Percentiles rank a stretch among this genome's conserved stretches.
These are phyloP conservation scores for Lamellibrachia columna DNA, from an alignment of 2,888 invertebrate genomes.

Conservation along the genomic window DNA sequence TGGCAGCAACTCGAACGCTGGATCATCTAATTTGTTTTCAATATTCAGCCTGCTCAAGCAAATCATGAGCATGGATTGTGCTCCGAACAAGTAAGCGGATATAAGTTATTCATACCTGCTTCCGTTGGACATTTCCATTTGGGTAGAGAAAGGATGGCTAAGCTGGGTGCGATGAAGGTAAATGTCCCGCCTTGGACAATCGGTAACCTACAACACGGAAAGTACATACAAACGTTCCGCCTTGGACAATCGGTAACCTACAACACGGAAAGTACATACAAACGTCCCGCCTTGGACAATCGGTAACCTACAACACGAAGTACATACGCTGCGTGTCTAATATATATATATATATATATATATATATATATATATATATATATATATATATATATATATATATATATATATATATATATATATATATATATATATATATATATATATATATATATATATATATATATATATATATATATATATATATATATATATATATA, in stretches of 20 bases:
- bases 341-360: too few species aligned
- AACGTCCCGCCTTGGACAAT: too few species aligned
- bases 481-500: not conserved
- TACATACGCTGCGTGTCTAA: too few species aligned
- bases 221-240: slow-evolving; percentile 48
- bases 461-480: not conserved
- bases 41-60: too few species aligned
- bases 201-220: slow-evolving; percentile 28
- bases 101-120: not conserved
- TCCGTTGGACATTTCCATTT: slow-evolving; percentile 39
- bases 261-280: too few species aligned
- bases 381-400: too few species aligned
- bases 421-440: not conserved
- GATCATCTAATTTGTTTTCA: too few species aligned
- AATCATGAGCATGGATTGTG: not conserved
- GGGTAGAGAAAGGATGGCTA: slow-evolving; percentile 48
- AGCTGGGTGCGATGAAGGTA: slow-evolving; percentile 56
- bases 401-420: too few species aligned
- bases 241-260: slow-evolving; percentile 52
- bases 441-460: not conserved
- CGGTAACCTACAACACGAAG: slow-evolving; percentile 24
- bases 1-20: too few species aligned
- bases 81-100: not conserved
- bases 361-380: too few species aligned
- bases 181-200: slow-evolving; percentile 59